Evolutionary conservation across 2,113 vertebrate genomes (phyloP).

Genomic region (Thunnus maccoyii): DNA sequence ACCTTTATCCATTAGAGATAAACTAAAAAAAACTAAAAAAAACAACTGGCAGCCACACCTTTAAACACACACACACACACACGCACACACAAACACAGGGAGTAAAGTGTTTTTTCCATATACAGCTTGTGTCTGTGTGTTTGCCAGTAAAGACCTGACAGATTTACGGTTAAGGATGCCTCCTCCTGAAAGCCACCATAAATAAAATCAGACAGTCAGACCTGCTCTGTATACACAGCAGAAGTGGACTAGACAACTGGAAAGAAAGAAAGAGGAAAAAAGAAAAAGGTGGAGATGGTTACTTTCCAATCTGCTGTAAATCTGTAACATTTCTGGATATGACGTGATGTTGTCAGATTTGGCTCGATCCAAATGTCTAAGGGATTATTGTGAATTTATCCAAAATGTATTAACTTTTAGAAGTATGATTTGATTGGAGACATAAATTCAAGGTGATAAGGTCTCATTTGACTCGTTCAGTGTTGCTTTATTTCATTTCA

Average conservation of each 20-base stretch:
- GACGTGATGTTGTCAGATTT: not conserved
- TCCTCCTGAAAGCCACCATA: slow-evolving; percentile 36
- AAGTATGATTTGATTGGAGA: not conserved
- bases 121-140: slow-evolving; percentile 22
- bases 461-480: not conserved
- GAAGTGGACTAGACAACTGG: not conserved
- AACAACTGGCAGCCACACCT: slow-evolving; percentile 8
- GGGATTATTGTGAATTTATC: not conserved
- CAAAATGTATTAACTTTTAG: not conserved
- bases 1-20: slow-evolving; percentile 12
- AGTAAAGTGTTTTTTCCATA: slow-evolving; percentile 2
- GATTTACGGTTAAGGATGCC: slow-evolving; percentile 27
- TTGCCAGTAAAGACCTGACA: slow-evolving; percentile 22
- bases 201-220: slow-evolving; percentile 30
- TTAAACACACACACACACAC: not conserved
- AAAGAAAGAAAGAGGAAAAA: not conserved
- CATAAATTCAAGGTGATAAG: not conserved
- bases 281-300: not conserved
- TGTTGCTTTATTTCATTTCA: not conserved
- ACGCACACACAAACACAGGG: not conserved
- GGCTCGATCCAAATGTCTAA: not conserved
- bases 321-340: slow-evolving; percentile 10
- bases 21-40: slow-evolving; percentile 7
- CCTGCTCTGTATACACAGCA: not conserved
- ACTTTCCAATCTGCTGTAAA: not conserved